Evolutionary conservation across 2,797 vertebrate genomes (phyloP).

Genomic region (Numenius phaeopus): DNA sequence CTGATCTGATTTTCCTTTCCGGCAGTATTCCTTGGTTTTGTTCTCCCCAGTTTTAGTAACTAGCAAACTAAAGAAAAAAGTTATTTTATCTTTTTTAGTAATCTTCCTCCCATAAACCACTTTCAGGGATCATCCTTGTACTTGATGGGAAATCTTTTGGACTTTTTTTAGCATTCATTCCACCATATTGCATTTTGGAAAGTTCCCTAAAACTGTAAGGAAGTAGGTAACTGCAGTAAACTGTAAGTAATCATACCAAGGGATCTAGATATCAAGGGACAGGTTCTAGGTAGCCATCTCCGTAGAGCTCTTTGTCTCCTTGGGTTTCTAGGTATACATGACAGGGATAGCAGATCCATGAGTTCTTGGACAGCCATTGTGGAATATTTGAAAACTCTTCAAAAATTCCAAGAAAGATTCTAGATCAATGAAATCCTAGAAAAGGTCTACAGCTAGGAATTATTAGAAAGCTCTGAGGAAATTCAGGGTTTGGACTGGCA

Average conservation of each 20-base stretch:
- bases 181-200: slow-evolving; percentile 32
- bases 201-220: slow-evolving; percentile 37
- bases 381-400: background rate
- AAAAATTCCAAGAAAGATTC: background rate
- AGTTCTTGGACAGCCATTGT: background rate
- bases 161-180: background rate
- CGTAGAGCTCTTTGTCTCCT: background rate
- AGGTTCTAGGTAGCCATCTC: background rate
- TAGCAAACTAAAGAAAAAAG: background rate
- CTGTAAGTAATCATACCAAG: background rate
- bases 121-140: background rate
- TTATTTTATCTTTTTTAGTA: background rate
- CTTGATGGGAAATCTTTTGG: background rate
- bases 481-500: background rate
- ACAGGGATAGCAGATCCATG: background rate
- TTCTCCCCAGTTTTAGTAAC: background rate
- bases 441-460: background rate
- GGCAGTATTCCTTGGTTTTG: background rate
- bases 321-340: background rate
- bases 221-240: background rate
- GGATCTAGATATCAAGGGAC: background rate
- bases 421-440: background rate
- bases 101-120: background rate
- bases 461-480: background rate
- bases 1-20: background rate